Evolutionary conservation across 2,888 invertebrate genomes (phyloP), one percentile per base, ranked within the genome.

Genomic region (Hirudinaria manillensis): DNA sequence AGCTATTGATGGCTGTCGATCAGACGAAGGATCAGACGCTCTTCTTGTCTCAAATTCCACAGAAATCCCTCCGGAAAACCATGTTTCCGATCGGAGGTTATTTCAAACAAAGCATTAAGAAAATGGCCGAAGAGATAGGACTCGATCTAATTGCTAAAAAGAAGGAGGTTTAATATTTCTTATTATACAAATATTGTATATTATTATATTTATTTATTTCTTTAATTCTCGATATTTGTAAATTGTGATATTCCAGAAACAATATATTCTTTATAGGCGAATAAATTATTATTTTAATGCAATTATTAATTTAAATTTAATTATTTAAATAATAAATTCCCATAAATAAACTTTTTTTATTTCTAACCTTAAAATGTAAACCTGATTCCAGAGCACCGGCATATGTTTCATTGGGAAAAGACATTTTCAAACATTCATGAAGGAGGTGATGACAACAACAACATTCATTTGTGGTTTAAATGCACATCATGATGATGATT

Each of bases 381-480:
- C 45, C 16, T 16, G 13, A 45, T 45, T 45, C 66, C 81, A 86
- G 86, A 95, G 94, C 82, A 92, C 91, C 86, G 98, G 98, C 34
- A 95, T 99, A 79, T 99, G 98, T 86, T 98, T 98, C 84, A 93
- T 99, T 82, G 98, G 98, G 0, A 90, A 90, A 81, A 89, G 93
- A 80, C 89, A 91, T 80, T 98, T 98, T 85, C 89, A 91, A 81
- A 84, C 90, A 55, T 99, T 99, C 83, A 93, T 98, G 82, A 89
- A 90, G 78, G 91, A 94, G 88, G 93, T 93, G 87, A 84, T 85
- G 81, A 76, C 16, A n/a, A 45, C 45, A 45, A 10, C 16, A 16
- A 16, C 13, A 10, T 45, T 3, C 45, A 3, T 4, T 45, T 7
- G 1, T 45, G 16, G 16, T 45, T 45, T 45, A 45, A n/a, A 16